phyloP scores from a whole-genome alignment of 1,140 invertebrate genomes.

The Matsumurasca onukii region DNA sequence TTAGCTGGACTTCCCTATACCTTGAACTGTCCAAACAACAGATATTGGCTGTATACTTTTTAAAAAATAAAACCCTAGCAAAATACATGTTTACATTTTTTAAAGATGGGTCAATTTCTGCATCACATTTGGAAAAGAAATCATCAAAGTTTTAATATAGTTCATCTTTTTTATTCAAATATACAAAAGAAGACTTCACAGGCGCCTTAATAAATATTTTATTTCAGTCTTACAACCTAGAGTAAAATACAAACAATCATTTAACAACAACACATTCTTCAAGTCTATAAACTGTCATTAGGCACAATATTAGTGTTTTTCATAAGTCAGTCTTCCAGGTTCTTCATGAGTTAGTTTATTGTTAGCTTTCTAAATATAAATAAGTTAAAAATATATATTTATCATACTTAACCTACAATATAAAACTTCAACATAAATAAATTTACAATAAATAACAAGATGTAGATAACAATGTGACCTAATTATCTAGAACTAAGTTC shows the following conservation, averaged over 20 bases:
- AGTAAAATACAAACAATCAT: not conserved
- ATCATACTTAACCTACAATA: slow-evolving; percentile 1
- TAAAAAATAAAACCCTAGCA: no score
- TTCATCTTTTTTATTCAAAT: not conserved
- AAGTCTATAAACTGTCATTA: not conserved
- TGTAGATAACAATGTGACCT: not conserved
- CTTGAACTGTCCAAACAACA: no score
- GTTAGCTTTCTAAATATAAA: not conserved
- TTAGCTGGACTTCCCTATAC: no score
- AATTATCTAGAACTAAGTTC: not conserved
- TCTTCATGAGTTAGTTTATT: not conserved
- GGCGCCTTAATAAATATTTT: not conserved
- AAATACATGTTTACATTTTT: no score
- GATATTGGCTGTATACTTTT: no score
- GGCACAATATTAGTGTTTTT: not conserved
- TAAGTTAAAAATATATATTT: not conserved
- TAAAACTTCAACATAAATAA: slow-evolving; percentile 19
- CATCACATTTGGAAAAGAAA: not conserved
- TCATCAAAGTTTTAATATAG: no score
- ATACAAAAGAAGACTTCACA: not conserved
- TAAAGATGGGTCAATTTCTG: not conserved
- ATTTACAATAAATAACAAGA: slow-evolving; percentile 12
- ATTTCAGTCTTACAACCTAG: not conserved
- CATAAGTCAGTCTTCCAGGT: not conserved
- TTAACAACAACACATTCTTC: not conserved